These are phyloP conservation scores for Umimayanthus kanabou DNA, from an alignment of 92 coral and sea anemone species.

Conservation along the genomic window DNA sequence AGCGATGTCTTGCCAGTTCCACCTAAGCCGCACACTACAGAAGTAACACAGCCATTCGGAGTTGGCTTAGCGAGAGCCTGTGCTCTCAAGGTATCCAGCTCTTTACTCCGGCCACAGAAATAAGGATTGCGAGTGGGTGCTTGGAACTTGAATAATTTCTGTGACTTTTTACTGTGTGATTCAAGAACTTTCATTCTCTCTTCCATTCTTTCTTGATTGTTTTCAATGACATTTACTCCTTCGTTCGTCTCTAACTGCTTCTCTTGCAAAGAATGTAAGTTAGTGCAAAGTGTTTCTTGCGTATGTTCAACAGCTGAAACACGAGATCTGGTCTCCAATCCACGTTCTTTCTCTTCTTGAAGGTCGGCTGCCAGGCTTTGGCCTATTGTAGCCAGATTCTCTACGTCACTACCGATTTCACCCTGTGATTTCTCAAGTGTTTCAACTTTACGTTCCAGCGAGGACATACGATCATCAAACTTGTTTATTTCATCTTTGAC, in stretches of 20 bases:
- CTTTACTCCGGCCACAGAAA: conserved; percentile 67
- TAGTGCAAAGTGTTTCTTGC: conserved; percentile 1
- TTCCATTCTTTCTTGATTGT: conserved; percentile 34
- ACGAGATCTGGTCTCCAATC: neutral
- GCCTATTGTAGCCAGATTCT: neutral
- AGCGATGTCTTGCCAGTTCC: conserved; percentile 91
- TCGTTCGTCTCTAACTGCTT: neutral
- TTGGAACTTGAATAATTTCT: conserved; percentile 39
- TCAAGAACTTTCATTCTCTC: conserved; percentile 49
- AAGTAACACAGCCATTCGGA: conserved; percentile 35
- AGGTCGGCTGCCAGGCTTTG: conserved; percentile 26
- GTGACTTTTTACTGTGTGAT: neutral
- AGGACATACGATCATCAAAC: conserved; percentile 30
- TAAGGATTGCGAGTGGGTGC: conserved; percentile 61
- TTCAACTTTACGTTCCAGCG: conserved; percentile 17
- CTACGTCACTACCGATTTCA: conserved; percentile 14
- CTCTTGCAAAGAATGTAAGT: neutral
- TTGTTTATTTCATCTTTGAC: conserved; percentile 51
- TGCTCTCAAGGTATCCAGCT: conserved; percentile 45
- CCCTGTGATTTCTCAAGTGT: conserved; percentile 25
- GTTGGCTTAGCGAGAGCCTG: conserved; percentile 21
- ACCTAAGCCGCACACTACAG: conserved; percentile 81
- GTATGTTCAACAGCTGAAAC: conserved; percentile 31
- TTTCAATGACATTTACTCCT: conserved; percentile 36
- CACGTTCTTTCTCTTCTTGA: neutral